These are phyloP conservation scores for Lepus americanus DNA, from an alignment of 2,113 vertebrate genomes.

Conservation along the genomic window DNA sequence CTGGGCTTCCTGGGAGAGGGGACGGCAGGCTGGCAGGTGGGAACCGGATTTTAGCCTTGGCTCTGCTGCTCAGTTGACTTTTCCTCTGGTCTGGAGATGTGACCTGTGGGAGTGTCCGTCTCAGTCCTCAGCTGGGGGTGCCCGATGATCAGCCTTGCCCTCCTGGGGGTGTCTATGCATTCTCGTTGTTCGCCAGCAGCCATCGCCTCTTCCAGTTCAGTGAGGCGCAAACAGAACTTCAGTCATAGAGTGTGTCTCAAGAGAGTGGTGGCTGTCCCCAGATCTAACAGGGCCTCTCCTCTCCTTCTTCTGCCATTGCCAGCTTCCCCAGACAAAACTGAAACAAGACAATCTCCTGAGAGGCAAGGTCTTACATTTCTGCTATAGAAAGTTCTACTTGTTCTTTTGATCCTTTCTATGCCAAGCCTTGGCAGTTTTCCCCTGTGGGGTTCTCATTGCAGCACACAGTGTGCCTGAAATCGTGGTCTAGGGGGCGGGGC, in stretches of 20 bases:
- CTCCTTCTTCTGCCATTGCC: neutral
- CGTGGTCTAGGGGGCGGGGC: neutral
- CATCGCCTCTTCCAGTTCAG: too few relatives aligned
- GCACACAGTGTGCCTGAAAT: neutral
- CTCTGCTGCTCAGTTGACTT: neutral
- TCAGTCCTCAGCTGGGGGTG: neutral
- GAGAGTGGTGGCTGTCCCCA: neutral
- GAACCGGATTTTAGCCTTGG: neutral
- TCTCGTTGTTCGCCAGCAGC: neutral
- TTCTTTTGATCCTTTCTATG: neutral
- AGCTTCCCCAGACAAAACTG: neutral
- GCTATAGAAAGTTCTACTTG: neutral
- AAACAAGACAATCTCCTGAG: neutral
- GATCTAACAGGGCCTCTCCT: neutral
- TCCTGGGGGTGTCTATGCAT: too few relatives aligned
- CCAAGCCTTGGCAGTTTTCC: neutral
- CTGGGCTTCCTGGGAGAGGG: neutral
- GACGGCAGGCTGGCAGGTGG: neutral
- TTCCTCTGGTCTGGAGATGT: neutral
- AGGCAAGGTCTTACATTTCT: conserved; percentile 10
- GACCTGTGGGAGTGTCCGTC: neutral
- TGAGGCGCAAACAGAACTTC: neutral
- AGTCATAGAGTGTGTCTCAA: neutral
- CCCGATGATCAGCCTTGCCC: neutral
- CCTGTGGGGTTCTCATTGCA: neutral